These are phyloP conservation scores for Teleogryllus oceanicus DNA, from an alignment of 2,888 invertebrate species.

Conservation along the genomic window DNA sequence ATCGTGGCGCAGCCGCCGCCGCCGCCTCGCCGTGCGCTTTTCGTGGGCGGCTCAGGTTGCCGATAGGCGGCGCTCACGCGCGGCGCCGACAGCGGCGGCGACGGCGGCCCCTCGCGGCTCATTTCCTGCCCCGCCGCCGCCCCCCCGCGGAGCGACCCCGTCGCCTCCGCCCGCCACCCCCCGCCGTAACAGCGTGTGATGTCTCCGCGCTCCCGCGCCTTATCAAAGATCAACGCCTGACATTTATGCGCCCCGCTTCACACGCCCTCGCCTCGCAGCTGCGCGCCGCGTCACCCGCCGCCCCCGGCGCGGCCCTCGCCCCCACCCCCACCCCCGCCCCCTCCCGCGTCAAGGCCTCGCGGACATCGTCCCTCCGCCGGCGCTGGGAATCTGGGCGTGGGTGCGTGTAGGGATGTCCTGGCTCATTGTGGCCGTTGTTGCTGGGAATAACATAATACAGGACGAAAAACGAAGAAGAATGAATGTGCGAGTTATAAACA, in stretches of 20 bases:
- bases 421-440: too few relatives aligned
- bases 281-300: not conserved
- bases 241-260: conserved; percentile 33
- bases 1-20: not conserved
- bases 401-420: too few relatives aligned
- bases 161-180: not conserved
- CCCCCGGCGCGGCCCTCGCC: not conserved
- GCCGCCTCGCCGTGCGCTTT: not conserved
- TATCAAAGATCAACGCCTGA: conserved; percentile 32
- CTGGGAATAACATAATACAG: too few relatives aligned
- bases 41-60: not conserved
- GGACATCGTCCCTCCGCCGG: not conserved
- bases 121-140: not conserved
- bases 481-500: too few relatives aligned
- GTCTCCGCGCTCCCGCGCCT: conserved; percentile 23
- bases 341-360: not conserved
- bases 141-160: not conserved
- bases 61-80: conserved; percentile 3
- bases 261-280: conserved; percentile 22
- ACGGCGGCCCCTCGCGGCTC: not conserved
- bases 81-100: too few relatives aligned
- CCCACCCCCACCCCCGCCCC: not conserved
- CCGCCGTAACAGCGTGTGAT: conserved; percentile 10
- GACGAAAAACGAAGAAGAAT: too few relatives aligned
- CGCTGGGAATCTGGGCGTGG: too few relatives aligned